Conservation (phyloP, 2,888 invertebrate genomes). For the Diaphora mendica region DNA sequence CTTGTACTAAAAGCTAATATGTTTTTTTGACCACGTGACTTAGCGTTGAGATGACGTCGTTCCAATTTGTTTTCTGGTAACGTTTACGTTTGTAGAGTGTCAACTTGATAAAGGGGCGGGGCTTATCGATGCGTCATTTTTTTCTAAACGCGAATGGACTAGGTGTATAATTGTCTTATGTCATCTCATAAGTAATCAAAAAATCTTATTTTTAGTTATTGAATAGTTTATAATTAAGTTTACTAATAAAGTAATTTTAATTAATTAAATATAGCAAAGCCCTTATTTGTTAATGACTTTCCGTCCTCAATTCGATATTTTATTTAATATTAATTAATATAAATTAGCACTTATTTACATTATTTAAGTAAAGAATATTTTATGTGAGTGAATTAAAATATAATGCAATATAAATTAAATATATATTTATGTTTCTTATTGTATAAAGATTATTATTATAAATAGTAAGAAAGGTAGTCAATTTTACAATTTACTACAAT, state of each 20-base stretch:
- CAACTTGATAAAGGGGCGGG: background rate
- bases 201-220: background rate
- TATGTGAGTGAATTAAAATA: background rate
- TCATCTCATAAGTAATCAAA: background rate
- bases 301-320: slow-evolving; percentile 46
- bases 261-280: slow-evolving; percentile 42
- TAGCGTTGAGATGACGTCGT: too few species aligned
- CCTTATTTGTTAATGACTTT: slow-evolving; percentile 65
- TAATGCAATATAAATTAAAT: background rate
- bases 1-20: too few species aligned
- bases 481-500: background rate
- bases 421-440: background rate
- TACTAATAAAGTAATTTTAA: background rate
- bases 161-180: background rate
- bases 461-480: background rate
- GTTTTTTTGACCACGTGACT: too few species aligned
- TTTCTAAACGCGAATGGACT: too few species aligned
- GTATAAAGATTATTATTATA: background rate
- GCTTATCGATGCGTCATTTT: background rate
- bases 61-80: too few species aligned
- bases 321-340: slow-evolving; percentile 28
- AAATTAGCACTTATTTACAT: background rate
- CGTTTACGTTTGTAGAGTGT: too few species aligned
- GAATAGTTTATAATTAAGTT: background rate
- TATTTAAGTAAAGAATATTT: background rate